phyloP scores from a whole-genome alignment of 1,140 invertebrate genomes.

The Drosophila leontia region DNA sequence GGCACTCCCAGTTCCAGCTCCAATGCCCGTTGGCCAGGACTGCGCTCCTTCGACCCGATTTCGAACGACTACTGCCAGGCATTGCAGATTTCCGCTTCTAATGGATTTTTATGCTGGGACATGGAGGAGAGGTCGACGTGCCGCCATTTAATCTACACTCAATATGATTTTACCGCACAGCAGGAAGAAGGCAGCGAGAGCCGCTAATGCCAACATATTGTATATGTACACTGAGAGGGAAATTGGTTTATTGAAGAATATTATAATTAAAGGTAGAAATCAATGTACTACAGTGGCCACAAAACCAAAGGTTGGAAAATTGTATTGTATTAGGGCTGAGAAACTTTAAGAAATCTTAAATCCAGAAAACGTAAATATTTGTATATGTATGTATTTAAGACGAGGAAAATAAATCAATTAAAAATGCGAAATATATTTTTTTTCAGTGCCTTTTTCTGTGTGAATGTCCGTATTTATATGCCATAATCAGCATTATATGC shows the following conservation, averaged over 20 bases:
- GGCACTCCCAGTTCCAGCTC: constrained; percentile 8
- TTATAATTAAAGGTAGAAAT: background rate
- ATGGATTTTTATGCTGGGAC: constrained; percentile 74
- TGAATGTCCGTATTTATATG: constrained; percentile 71
- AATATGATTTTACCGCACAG: constrained; percentile 78
- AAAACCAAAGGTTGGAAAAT: too few relatives aligned
- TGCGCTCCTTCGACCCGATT: constrained; percentile 13
- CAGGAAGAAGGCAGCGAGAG: constrained; percentile 47
- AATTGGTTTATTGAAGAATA: too few relatives aligned
- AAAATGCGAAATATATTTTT: background rate
- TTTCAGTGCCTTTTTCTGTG: constrained; percentile 6
- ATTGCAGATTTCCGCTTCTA: constrained; percentile 69
- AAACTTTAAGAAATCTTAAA: too few relatives aligned
- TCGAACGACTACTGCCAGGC: constrained; percentile 3
- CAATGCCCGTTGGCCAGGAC: constrained; percentile 1
- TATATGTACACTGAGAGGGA: constrained; percentile 14
- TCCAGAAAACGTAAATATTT: too few relatives aligned
- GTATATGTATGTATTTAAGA: too few relatives aligned
- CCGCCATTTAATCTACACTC: constrained; percentile 81
- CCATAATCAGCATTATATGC: constrained; percentile 78
- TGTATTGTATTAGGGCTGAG: too few relatives aligned
- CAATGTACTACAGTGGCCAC: background rate
- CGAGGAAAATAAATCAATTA: background rate
- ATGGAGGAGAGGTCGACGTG: constrained; percentile 59
- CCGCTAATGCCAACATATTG: constrained; percentile 51